Percentiles rank a stretch among this genome's conserved stretches.
These are phyloP conservation scores for Drosophila tropicalis DNA, from an alignment of 1,140 invertebrate genomes.

Conservation along the genomic window DNA sequence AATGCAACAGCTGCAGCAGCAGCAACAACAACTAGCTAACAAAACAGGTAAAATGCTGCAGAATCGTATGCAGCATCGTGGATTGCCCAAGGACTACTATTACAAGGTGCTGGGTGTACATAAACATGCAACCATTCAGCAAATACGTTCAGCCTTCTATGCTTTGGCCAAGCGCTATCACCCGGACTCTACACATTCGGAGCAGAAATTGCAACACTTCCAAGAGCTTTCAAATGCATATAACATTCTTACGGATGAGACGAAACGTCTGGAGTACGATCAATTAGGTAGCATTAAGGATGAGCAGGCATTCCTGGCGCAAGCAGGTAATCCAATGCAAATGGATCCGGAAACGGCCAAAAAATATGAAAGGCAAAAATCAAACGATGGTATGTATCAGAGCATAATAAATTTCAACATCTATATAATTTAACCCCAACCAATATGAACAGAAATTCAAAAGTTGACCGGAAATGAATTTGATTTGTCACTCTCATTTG, in stretches of 20 bases:
- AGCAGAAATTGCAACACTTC: conserved; percentile 90
- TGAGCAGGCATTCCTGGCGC: conserved; percentile 65
- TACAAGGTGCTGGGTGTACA: conserved; percentile 92
- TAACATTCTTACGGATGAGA: conserved; percentile 91
- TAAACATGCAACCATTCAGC: conserved; percentile 89
- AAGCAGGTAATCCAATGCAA: conserved; percentile 61
- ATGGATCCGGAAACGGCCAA: conserved; percentile 18
- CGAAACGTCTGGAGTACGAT: conserved; percentile 91
- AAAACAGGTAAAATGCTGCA: conserved; percentile 29
- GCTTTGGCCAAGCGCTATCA: conserved; percentile 89
- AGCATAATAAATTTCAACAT: no score
- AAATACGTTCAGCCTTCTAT: conserved; percentile 93
- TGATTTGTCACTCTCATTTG: conserved; percentile 54
- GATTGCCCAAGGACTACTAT: conserved; percentile 91
- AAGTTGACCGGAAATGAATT: conserved; percentile 50
- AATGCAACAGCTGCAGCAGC: not conserved
- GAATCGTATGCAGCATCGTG: conserved; percentile 39
- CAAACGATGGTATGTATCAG: conserved; percentile 34
- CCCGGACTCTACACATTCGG: conserved; percentile 87
- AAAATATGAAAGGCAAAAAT: not conserved
- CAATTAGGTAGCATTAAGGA: conserved; percentile 66
- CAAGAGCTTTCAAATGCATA: conserved; percentile 95
- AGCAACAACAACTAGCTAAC: conserved; percentile 6
- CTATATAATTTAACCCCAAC: not conserved
- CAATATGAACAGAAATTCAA: conserved; percentile 43